Percentiles rank a stretch among this genome's conserved stretches.
phyloP scores from a whole-genome alignment of 2,888 invertebrate genomes.

The Mesopsocus fuscifrons region DNA sequence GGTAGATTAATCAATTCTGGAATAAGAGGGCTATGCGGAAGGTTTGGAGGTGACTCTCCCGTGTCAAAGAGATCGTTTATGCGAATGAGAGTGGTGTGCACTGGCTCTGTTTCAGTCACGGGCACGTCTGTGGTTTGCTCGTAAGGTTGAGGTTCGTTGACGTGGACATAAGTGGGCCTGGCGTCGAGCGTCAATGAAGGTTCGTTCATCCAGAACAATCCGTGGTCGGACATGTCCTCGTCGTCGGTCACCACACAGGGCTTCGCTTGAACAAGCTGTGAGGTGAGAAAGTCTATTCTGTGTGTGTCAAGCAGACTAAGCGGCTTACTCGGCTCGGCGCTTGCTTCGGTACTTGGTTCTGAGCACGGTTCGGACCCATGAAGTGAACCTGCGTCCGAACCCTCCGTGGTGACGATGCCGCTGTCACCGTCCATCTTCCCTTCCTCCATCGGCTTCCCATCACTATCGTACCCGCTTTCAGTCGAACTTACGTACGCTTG shows the following conservation, averaged over 20 bases:
- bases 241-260: background rate
- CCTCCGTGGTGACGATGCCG: conserved; percentile 19
- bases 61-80: background rate
- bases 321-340: conserved; percentile 24
- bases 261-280: conserved; percentile 20
- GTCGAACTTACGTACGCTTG: conserved; percentile 50
- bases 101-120: too few species aligned
- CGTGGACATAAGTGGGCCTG: background rate
- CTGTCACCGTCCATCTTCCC: conserved; percentile 26
- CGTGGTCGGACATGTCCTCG: background rate
- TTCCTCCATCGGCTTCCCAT: conserved; percentile 40
- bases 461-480: conserved; percentile 69
- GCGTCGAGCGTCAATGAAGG: background rate
- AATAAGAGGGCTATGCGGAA: too few species aligned
- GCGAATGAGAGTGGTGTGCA: background rate
- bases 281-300: conserved; percentile 25
- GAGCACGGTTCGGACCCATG: conserved; percentile 21
- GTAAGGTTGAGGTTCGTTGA: background rate
- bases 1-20: too few species aligned
- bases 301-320: conserved; percentile 15
- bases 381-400: conserved; percentile 15
- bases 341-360: conserved; percentile 23
- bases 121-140: background rate
- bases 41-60: too few species aligned
- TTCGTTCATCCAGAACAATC: background rate